phyloP scores from a whole-genome alignment of 1,140 invertebrate species.

The Aphaenogaster floridana region DNA sequence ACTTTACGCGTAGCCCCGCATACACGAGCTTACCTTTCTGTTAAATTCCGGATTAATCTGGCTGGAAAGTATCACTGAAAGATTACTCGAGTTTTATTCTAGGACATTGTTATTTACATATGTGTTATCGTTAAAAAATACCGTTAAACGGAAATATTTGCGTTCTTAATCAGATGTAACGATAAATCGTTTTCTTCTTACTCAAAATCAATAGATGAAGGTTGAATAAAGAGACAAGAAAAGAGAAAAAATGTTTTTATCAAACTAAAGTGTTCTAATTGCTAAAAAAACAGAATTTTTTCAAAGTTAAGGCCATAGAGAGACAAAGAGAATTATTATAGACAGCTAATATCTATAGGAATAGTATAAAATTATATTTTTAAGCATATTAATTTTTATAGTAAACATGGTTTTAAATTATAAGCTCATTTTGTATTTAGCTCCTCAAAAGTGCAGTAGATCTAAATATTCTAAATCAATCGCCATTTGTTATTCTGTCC shows the following conservation, averaged over 20 bases:
- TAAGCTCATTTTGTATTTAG: not conserved
- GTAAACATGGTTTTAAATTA: not conserved
- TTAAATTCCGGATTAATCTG: slow-evolving; percentile 29
- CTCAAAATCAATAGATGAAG: slow-evolving; percentile 12
- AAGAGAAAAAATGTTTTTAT: slow-evolving; percentile 8
- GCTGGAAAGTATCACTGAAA: not conserved
- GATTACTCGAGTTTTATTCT: not conserved
- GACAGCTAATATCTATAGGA: not conserved
- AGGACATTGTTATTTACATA: slow-evolving; percentile 32
- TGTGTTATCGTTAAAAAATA: slow-evolving; percentile 25
- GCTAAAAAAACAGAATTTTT: not conserved
- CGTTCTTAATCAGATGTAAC: slow-evolving; percentile 20
- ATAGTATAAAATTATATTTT: slow-evolving; percentile 10
- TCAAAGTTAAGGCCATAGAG: not conserved
- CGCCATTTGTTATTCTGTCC: not conserved
- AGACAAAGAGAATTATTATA: slow-evolving; percentile 8
- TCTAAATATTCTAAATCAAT: not conserved
- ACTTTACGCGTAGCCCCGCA: not conserved
- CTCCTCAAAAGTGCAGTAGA: not conserved
- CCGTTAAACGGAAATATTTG: slow-evolving; percentile 17
- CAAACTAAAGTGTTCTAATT: not conserved
- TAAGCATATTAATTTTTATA: not conserved
- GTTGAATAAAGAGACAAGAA: not conserved
- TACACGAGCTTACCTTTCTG: not conserved
- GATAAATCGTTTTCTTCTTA: slow-evolving; percentile 15